phyloP scores from a whole-genome alignment of 2,888 invertebrate genomes.

The Andrena marginata region DNA sequence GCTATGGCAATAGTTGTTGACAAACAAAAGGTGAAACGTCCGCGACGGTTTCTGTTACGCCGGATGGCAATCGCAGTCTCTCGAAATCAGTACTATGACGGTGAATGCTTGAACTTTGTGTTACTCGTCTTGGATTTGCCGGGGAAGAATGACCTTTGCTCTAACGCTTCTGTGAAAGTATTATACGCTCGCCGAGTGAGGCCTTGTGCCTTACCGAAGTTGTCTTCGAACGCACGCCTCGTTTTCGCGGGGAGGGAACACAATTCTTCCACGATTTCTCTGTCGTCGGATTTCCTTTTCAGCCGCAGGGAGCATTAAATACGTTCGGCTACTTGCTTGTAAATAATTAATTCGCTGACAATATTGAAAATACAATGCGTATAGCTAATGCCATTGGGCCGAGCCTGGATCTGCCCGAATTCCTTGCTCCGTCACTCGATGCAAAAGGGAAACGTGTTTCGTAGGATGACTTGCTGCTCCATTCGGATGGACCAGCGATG shows the following conservation, averaged over 20 bases:
- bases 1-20: background rate
- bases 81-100: conserved; percentile 72
- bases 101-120: conserved; percentile 82
- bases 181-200: conserved; percentile 64
- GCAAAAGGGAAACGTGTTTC: conserved; percentile 30
- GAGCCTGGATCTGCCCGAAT: conserved; percentile 7
- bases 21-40: conserved; percentile 15
- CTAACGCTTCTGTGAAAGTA: conserved; percentile 78
- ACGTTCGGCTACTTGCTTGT: background rate
- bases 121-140: conserved; percentile 72
- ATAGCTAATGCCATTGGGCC: background rate
- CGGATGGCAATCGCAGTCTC: conserved; percentile 45
- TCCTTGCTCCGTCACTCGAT: conserved; percentile 37
- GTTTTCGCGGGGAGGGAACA: conserved; percentile 45
- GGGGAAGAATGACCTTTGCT: conserved; percentile 78
- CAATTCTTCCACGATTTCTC: conserved; percentile 10
- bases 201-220: conserved; percentile 63
- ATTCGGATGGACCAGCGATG: conserved; percentile 29
- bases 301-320: background rate
- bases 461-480: conserved; percentile 24
- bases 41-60: conserved; percentile 15
- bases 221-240: conserved; percentile 46
- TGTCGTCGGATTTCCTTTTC: conserved; percentile 6
- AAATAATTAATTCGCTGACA: background rate
- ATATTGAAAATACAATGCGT: background rate